Evolutionary conservation across 2,113 vertebrate genomes (phyloP).

Genomic region (Tonatia bakeri): DNA sequence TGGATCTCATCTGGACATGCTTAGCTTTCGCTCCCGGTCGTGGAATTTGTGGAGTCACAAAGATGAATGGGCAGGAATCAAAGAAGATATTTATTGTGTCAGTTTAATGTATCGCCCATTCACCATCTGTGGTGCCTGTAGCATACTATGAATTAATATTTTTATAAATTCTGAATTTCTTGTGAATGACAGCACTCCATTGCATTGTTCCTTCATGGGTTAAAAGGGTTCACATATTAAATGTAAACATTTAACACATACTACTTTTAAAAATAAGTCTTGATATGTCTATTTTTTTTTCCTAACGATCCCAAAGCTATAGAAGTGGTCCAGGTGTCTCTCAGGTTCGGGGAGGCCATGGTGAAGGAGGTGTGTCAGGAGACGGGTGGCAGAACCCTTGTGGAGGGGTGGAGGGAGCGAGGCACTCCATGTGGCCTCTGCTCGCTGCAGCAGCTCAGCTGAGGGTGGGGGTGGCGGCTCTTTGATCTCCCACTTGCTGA

Average conservation of each 20-base stretch:
- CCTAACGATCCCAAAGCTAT: not conserved
- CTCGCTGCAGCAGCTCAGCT: not conserved
- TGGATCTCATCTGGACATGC: not conserved
- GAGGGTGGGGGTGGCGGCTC: not conserved
- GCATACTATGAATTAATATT: not conserved
- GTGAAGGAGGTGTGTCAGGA: rapidly evolving
- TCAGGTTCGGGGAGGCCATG: not conserved
- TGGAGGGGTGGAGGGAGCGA: rapidly evolving
- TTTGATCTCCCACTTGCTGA: slow-evolving; percentile 56
- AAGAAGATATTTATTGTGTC: not conserved
- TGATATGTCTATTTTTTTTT: not conserved
- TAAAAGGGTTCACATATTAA: not conserved
- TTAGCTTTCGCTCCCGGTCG: not conserved
- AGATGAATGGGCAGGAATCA: not conserved
- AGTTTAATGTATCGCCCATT: not conserved
- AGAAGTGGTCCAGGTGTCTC: not conserved
- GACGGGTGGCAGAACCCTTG: no score
- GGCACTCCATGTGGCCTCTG: not conserved
- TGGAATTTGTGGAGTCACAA: not conserved
- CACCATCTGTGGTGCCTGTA: rapidly evolving
- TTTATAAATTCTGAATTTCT: not conserved
- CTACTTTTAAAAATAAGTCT: not conserved
- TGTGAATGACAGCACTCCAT: not conserved
- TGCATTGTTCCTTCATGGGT: not conserved
- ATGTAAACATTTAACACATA: not conserved